phyloP scores from a whole-genome alignment of 1,140 invertebrate species.

The Ceratosolen fusciceps region DNA sequence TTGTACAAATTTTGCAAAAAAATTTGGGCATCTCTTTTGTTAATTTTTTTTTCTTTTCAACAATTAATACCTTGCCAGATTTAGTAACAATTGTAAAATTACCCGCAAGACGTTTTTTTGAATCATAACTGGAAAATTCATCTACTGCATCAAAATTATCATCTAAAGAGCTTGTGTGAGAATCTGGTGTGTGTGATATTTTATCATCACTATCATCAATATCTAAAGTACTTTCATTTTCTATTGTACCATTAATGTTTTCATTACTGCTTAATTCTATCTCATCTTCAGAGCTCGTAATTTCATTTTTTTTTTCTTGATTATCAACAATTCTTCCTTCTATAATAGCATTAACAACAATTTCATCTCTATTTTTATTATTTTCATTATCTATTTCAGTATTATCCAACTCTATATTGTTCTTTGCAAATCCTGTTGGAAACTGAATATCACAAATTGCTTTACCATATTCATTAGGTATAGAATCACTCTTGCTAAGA shows the following conservation, averaged over 20 bases:
- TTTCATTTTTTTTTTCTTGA: background rate
- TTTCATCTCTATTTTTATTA: background rate
- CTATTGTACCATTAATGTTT: background rate
- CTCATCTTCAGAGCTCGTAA: background rate
- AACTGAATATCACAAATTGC: conserved; percentile 10
- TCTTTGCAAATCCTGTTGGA: background rate
- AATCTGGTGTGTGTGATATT: conserved; percentile 1
- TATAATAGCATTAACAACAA: background rate
- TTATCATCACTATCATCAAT: background rate
- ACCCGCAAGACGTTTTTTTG: conserved; percentile 61
- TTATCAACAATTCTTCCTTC: background rate
- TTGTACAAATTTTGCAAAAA: conserved; percentile 66
- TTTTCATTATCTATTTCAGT: background rate
- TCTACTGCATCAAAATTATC: conserved; percentile 42
- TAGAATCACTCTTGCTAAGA: conserved; percentile 45
- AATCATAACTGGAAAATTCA: conserved; percentile 49
- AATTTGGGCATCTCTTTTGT: conserved; percentile 68
- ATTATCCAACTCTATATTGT: conserved; percentile 1
- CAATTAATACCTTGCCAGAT: conserved; percentile 66
- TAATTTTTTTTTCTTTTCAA: conserved; percentile 68
- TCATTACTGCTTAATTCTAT: background rate
- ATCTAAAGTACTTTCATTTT: background rate
- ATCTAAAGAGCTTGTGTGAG: conserved; percentile 4
- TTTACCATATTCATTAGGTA: conserved; percentile 33
- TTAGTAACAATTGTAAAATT: conserved; percentile 67